phyloP scores from a whole-genome alignment of 1,140 invertebrate genomes.

The Steinernema feltiae region DNA sequence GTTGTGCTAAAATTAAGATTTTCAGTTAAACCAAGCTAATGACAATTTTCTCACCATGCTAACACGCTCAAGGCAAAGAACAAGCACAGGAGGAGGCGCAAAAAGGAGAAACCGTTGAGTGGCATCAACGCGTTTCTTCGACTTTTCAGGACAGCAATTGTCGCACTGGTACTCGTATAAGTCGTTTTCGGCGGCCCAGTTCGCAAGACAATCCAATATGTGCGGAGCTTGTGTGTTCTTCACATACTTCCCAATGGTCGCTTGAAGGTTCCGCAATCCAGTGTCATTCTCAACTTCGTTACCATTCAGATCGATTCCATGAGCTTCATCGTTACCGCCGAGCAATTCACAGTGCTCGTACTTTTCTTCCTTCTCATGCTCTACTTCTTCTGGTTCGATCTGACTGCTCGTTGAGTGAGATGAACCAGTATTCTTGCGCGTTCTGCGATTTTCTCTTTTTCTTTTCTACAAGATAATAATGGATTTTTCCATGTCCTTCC shows the following conservation, averaged over 20 bases:
- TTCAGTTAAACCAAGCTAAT: no score
- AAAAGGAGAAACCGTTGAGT: conserved; percentile 84
- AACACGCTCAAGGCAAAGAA: conserved; percentile 80
- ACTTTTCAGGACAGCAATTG: conserved; percentile 68
- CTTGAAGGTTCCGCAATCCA: not conserved
- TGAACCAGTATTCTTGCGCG: not conserved
- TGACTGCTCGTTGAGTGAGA: not conserved
- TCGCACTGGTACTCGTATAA: conserved; percentile 92
- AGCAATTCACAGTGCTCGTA: not conserved
- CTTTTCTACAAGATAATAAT: conserved; percentile 36
- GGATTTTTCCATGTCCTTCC: no score
- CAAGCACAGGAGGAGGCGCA: conserved; percentile 81
- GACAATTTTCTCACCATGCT: no score
- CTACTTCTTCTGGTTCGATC: not conserved
- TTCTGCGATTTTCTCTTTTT: conserved; percentile 24
- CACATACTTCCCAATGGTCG: not conserved
- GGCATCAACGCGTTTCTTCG: conserved; percentile 70
- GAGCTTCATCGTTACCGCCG: not conserved
- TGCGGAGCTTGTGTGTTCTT: not conserved
- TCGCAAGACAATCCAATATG: not conserved
- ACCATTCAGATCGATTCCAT: no score
- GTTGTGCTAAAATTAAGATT: not conserved
- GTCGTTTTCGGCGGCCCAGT: conserved; percentile 71
- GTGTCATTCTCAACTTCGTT: no score
- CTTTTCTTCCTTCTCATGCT: not conserved